Conservation (phyloP, 2,888 invertebrate species). For the Neocrepidodera transversa region DNA sequence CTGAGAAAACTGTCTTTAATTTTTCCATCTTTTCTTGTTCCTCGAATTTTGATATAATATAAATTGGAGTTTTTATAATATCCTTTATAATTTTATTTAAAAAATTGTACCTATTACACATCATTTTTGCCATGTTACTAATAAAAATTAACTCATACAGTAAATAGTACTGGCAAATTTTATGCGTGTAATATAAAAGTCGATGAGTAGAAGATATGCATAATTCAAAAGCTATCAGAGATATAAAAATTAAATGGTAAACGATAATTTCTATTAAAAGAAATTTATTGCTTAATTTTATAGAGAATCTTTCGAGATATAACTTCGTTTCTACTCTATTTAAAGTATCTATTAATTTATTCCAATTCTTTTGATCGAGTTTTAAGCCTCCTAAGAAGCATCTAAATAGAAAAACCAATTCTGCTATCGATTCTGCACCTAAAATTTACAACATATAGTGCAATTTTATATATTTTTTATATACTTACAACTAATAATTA, state of each 20-base stretch:
- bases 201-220: neutral
- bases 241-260: constrained; percentile 5
- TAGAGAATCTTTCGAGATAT: neutral
- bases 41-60: neutral
- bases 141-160: constrained; percentile 19
- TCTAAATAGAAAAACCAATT: constrained; percentile 10
- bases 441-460: no score
- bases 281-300: neutral
- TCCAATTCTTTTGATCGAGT: constrained; percentile 14
- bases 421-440: constrained; percentile 13
- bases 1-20: constrained; percentile 19
- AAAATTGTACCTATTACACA: constrained; percentile 18
- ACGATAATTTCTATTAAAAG: neutral
- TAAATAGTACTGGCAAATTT: constrained; percentile 24
- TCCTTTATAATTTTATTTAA: constrained; percentile 9
- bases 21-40: neutral
- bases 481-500: constrained; percentile 2
- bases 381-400: constrained; percentile 16
- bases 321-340: constrained; percentile 7
- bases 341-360: constrained; percentile 1
- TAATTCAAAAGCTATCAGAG: neutral
- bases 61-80: neutral
- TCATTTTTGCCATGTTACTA: constrained; percentile 5
- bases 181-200: neutral
- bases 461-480: no score